Evolutionary conservation across 2,797 vertebrate genomes (phyloP), one percentile per base, ranked within the genome.

Genomic region (Sitta carolinensis): DNA sequence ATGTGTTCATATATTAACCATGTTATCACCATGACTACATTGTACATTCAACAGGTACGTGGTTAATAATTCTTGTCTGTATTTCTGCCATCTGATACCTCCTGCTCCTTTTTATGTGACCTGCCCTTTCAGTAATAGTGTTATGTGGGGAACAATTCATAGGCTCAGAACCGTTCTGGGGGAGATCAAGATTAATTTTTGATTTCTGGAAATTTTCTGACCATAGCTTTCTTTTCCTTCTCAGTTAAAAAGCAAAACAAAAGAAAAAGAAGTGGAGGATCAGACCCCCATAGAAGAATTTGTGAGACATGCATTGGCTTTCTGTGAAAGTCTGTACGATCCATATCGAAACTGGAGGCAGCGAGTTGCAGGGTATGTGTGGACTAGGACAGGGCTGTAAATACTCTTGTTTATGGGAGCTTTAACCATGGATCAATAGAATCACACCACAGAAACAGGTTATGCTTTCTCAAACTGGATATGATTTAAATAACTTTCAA

Each of bases 1-100:
- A 98, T 98, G 85, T 99, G 99, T 96, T 99, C 99, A 12, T 99
- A 99, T 93, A 99, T 99, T 97, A 99, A 99, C 97, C 98, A 99
- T 94, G 98, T 99, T 92, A 99, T 99, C 97, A 99, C 98, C 91
- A 99, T 99, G 99, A 99, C 99, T 63, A 99, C 99, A 0, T 98
- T 99, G 47, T 99, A 99, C 88, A 98, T 99, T 96, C 99, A 99
- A 88, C 99, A 99, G 98, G 99, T 99, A 98, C 4, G 88, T 96
- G 87, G 32, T 80, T 93, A 86, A 83, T 40, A 73, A 25, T 86
- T 95, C 20, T 58, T 11, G 3, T 74, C 48, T 55, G 9, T 75
- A 15, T 75, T 81, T 84, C 48, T 84, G 19, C n/a, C 23, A 9
- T 45, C 23, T 0, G 3, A 27, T 81, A 59, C 40, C 57, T 90